phyloP scores from a whole-genome alignment of 1,140 invertebrate species.

The Pseudomyrmex concolor region DNA sequence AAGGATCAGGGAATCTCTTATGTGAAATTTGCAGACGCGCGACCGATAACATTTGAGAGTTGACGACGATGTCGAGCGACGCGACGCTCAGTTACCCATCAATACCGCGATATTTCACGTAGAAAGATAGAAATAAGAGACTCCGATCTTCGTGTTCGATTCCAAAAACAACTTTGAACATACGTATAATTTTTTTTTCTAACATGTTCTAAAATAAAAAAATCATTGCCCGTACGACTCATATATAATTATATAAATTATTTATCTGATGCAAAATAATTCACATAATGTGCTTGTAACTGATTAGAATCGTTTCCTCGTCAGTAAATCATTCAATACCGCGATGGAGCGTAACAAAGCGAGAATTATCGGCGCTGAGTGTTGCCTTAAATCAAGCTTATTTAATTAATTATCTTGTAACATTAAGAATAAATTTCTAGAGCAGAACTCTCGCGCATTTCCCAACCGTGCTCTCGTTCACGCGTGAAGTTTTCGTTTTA shows the following conservation, averaged over 20 bases:
- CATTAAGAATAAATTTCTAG: conserved; percentile 48
- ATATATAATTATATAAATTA: no score
- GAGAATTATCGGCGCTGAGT: conserved; percentile 33
- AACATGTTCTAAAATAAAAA: background rate
- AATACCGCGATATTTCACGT: no score
- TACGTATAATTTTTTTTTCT: background rate
- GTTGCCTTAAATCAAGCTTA: conserved; percentile 44
- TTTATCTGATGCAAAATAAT: background rate
- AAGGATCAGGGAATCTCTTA: background rate
- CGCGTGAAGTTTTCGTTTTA: conserved; percentile 4
- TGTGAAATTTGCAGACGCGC: conserved; percentile 20
- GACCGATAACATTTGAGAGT: background rate
- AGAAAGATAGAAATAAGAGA: no score
- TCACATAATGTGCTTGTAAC: background rate
- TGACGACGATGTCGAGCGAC: background rate
- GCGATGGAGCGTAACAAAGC: conserved; percentile 29
- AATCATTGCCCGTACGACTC: no score
- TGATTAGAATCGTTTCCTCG: background rate
- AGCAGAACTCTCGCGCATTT: conserved; percentile 36
- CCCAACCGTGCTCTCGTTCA: conserved; percentile 12
- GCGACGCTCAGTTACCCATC: no score
- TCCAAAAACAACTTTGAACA: no score
- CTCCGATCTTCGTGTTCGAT: background rate
- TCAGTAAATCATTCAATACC: background rate
- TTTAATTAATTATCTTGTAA: conserved; percentile 47